Evolutionary conservation across 2,113 vertebrate species (phyloP).

Genomic region (Narcine bancroftii): DNA sequence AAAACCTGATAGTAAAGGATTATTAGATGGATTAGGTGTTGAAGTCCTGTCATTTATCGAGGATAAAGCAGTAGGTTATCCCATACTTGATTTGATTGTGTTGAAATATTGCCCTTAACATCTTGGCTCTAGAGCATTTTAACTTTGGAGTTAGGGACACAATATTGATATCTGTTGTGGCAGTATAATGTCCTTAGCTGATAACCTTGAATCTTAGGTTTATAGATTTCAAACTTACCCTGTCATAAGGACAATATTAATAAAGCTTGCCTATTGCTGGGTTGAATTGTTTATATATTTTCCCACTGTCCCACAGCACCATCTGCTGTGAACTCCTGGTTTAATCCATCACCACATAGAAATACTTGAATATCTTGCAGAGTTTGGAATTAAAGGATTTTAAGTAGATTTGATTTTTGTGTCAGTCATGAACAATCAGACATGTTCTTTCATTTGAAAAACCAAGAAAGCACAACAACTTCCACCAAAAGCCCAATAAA

Average conservation of each 20-base stretch:
- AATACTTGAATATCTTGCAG: neutral
- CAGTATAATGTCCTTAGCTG: neutral
- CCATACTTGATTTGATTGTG: neutral
- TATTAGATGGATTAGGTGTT: neutral
- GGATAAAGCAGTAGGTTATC: neutral
- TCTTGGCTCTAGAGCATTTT: neutral
- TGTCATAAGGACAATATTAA: neutral
- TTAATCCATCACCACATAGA: neutral
- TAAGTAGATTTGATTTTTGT: neutral
- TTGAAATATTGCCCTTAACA: neutral
- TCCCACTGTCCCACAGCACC: slow-evolving; percentile 14
- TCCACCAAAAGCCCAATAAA: too few species aligned
- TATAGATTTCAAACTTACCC: neutral
- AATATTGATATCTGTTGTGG: neutral
- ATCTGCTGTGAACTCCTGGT: slow-evolving; percentile 10
- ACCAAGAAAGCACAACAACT: too few species aligned
- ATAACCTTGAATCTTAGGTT: neutral
- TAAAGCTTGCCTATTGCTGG: too few species aligned
- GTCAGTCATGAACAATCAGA: neutral
- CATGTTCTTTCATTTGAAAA: neutral
- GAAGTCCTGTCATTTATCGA: neutral
- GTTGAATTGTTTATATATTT: neutral
- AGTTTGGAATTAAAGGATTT: neutral
- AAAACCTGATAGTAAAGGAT: neutral
- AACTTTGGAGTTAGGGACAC: neutral